Evolutionary conservation across 2,888 invertebrate genomes (phyloP).

Genomic region (Acleris sparsana): DNA sequence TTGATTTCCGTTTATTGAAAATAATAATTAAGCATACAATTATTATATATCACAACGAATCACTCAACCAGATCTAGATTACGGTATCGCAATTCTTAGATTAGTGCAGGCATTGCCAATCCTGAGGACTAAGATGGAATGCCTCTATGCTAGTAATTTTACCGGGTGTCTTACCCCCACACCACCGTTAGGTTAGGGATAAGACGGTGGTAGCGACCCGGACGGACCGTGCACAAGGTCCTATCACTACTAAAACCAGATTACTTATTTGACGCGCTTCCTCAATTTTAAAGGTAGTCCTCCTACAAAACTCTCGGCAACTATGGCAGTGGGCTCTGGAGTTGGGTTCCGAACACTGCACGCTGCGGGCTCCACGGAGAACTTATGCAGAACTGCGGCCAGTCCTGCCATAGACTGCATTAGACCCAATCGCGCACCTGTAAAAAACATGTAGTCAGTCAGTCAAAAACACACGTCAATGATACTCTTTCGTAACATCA

Average conservation of each 20-base stretch:
- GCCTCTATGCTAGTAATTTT: too few relatives aligned
- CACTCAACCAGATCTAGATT: too few relatives aligned
- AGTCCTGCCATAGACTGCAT: conserved; percentile 75
- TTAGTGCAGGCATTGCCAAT: too few relatives aligned
- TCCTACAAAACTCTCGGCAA: conserved; percentile 62
- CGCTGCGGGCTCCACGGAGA: conserved; percentile 61
- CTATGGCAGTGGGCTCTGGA: conserved; percentile 62
- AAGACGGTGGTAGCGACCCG: not conserved
- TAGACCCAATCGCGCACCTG: conserved; percentile 69
- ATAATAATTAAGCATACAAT: too few relatives aligned
- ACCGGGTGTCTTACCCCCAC: too few relatives aligned
- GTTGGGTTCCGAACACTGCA: conserved; percentile 52
- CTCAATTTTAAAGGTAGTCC: conserved; percentile 63
- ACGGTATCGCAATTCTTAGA: too few relatives aligned
- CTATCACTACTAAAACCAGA: not conserved
- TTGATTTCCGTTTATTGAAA: too few relatives aligned
- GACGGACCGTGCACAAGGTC: too few relatives aligned
- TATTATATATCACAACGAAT: too few relatives aligned
- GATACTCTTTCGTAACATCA: too few relatives aligned
- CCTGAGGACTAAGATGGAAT: too few relatives aligned
- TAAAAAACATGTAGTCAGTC: conserved; percentile 21
- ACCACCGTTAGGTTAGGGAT: not conserved
- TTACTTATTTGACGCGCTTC: conserved; percentile 42
- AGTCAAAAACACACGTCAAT: too few relatives aligned
- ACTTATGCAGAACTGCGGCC: conserved; percentile 60